Percentiles rank a stretch among this genome's conserved stretches.
Conservation (phyloP, 2,888 invertebrate genomes). For the Eristalinus sepulchralis region DNA sequence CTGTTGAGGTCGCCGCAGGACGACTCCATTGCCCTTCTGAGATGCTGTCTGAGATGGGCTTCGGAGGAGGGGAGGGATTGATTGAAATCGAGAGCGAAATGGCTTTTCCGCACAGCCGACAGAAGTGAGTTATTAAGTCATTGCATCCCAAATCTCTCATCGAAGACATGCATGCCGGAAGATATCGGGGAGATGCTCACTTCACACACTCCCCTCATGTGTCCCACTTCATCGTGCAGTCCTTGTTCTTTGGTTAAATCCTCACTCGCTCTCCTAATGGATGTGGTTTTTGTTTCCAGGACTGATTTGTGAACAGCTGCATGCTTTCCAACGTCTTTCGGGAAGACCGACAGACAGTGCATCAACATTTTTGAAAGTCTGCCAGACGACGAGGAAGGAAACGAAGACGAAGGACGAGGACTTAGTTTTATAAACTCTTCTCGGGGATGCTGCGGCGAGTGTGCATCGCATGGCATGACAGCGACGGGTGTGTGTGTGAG, state of each 20-base stretch:
- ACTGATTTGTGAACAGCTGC: slow-evolving; percentile 33
- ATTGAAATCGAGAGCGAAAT: slow-evolving; percentile 34
- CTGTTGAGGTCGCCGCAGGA: slow-evolving; percentile 15
- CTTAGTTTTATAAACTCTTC: slow-evolving; percentile 16
- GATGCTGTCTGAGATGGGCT: background rate
- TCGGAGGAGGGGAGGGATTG: background rate
- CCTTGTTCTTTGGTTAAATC: slow-evolving; percentile 38
- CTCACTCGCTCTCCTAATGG: slow-evolving; percentile 27
- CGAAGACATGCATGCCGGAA: background rate
- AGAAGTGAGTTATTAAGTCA: slow-evolving; percentile 57
- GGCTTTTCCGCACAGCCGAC: slow-evolving; percentile 20
- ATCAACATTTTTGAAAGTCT: slow-evolving; percentile 28
- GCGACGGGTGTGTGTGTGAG: background rate
- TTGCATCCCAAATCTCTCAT: slow-evolving; percentile 30
- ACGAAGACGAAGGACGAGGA: slow-evolving; percentile 1
- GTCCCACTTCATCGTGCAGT: slow-evolving; percentile 41
- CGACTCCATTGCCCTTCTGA: background rate
- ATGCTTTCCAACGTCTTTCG: background rate
- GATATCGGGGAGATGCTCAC: slow-evolving; percentile 8
- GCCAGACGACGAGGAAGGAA: slow-evolving; percentile 15
- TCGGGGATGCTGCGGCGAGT: background rate
- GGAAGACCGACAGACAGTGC: background rate
- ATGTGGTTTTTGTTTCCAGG: slow-evolving; percentile 41
- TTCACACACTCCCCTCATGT: no score
- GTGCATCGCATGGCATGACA: background rate